Percentiles rank a stretch among this genome's conserved stretches.
Conservation (phyloP, 2,113 vertebrate genomes). For the rabbit (Oryctolagus cuniculus) region mOryCun1.1 NC_091433.1:141893001-141893500, state of each 20-base stretch:
- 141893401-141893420: no score
- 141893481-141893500: no score
- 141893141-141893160: background rate
- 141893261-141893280: conserved; percentile 22
- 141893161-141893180: background rate
- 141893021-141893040: background rate
- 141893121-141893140: background rate
- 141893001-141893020: conserved; percentile 43
- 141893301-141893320: no score
- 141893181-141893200: background rate
- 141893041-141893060: background rate
- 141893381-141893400: no score
- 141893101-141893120: background rate
- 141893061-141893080: background rate
- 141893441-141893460: no score
- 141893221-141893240: conserved; percentile 38
- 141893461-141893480: no score
- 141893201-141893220: no score
- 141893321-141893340: no score
- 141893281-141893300: background rate
- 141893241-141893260: conserved; percentile 23
- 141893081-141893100: background rate
- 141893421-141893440: no score
- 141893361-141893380: no score
- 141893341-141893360: no score